Percentiles rank a stretch among this genome's conserved stretches.
Evolutionary conservation across 2,888 invertebrate genomes (phyloP).

Genomic region (Ornithoptera priamus): DNA sequence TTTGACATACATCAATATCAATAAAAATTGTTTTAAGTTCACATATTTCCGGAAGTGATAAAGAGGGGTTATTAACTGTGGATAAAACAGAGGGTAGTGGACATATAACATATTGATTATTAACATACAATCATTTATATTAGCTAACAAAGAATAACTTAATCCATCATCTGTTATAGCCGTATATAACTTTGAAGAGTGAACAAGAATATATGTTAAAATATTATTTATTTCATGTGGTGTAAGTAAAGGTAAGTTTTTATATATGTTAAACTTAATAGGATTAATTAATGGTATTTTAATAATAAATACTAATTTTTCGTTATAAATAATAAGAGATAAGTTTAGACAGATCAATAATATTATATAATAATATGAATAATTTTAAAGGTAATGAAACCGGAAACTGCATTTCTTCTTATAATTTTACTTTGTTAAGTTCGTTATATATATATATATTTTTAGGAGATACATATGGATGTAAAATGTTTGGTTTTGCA

Average conservation of each 20-base stretch:
- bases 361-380: not conserved
- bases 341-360: not conserved
- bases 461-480: constrained; percentile 10
- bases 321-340: too few relatives aligned
- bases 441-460: too few relatives aligned
- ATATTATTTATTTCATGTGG: not conserved
- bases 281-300: not conserved
- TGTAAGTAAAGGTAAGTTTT: not conserved
- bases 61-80: not conserved
- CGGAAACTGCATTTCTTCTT: not conserved
- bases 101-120: too few relatives aligned
- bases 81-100: not conserved
- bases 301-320: too few relatives aligned
- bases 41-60: not conserved
- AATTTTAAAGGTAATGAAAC: not conserved
- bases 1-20: not conserved
- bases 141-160: not conserved
- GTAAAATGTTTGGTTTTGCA: constrained; percentile 30
- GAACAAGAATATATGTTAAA: not conserved
- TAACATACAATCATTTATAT: not conserved
- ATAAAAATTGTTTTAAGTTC: not conserved
- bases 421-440: not conserved
- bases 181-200: not conserved
- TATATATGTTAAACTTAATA: not conserved
- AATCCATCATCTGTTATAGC: not conserved